These are phyloP conservation scores for Procambarus clarkii DNA, from an alignment of 1,140 invertebrate species.

Conservation along the genomic window DNA sequence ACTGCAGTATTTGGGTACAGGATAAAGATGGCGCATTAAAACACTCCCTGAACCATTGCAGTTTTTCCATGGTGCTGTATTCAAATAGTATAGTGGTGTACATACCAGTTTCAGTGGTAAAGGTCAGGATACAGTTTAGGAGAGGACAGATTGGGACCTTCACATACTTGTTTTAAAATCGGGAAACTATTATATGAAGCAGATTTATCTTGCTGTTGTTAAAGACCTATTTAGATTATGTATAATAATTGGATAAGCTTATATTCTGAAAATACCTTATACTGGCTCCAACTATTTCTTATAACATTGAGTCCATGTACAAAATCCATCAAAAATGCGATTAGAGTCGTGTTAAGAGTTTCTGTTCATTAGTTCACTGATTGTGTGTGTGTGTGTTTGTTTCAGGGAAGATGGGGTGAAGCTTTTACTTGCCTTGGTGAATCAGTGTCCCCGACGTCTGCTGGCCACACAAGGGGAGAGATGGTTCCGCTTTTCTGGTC, in stretches of 20 bases:
- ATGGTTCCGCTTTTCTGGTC: conserved; percentile 15
- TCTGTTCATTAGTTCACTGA: neutral
- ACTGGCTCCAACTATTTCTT: neutral
- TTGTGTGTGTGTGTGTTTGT: neutral
- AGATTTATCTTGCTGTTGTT: neutral
- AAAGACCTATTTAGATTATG: neutral
- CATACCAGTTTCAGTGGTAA: too few species aligned
- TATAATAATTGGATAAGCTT: neutral
- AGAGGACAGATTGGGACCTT: too few species aligned
- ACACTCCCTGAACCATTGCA: too few species aligned
- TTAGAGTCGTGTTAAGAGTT: neutral
- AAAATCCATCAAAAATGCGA: neutral
- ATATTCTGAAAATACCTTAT: neutral
- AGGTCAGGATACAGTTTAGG: too few species aligned
- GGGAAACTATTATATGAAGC: too few species aligned
- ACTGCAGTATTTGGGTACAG: too few species aligned
- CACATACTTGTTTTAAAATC: too few species aligned
- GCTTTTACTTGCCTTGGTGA: conserved; percentile 1
- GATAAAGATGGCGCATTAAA: too few species aligned
- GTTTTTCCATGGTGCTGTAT: too few species aligned
- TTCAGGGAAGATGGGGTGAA: conserved; percentile 25
- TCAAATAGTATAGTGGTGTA: too few species aligned
- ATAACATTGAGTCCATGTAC: neutral
- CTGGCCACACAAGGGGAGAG: conserved; percentile 9
- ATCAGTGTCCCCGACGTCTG: neutral